phyloP scores from a whole-genome alignment of 2,888 invertebrate genomes.

The Lepidochitona cinerea region DNA sequence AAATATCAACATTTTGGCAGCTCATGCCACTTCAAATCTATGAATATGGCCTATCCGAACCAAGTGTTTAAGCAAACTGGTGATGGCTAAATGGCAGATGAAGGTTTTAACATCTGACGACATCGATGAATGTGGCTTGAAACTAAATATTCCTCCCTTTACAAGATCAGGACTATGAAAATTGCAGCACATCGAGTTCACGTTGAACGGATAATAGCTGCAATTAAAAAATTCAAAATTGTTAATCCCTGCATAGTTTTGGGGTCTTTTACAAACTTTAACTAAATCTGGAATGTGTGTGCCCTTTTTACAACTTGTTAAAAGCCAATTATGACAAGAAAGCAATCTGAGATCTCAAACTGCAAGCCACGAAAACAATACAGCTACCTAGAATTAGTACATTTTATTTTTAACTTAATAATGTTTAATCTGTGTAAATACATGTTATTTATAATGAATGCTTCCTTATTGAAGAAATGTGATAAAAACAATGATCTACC shows the following conservation, averaged over 20 bases:
- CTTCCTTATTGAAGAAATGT: no score
- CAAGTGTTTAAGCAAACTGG: no score
- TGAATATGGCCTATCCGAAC: no score
- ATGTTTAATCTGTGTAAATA: not conserved
- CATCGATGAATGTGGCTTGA: slow-evolving; percentile 16
- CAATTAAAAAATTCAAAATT: slow-evolving; percentile 23
- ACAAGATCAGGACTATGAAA: slow-evolving; percentile 15
- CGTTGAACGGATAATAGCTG: slow-evolving; percentile 23
- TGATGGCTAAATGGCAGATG: slow-evolving; percentile 21
- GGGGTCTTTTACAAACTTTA: slow-evolving; percentile 8
- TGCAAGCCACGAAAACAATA: no score
- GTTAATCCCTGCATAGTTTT: slow-evolving; percentile 14
- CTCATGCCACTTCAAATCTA: no score
- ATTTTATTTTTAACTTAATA: not conserved
- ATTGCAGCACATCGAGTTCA: slow-evolving; percentile 22
- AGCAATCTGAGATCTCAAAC: no score
- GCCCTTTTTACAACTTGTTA: slow-evolving; percentile 12
- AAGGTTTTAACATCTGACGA: slow-evolving; percentile 23
- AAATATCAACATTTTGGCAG: no score
- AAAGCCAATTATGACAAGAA: no score
- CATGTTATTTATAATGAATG: no score
- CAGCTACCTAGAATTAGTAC: no score
- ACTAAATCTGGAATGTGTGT: slow-evolving; percentile 26
- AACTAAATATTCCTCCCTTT: slow-evolving; percentile 21
- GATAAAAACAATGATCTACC: no score